These are phyloP conservation scores for Brachionus koreanus DNA, from an alignment of 1,140 invertebrate genomes.

Conservation along the genomic window DNA sequence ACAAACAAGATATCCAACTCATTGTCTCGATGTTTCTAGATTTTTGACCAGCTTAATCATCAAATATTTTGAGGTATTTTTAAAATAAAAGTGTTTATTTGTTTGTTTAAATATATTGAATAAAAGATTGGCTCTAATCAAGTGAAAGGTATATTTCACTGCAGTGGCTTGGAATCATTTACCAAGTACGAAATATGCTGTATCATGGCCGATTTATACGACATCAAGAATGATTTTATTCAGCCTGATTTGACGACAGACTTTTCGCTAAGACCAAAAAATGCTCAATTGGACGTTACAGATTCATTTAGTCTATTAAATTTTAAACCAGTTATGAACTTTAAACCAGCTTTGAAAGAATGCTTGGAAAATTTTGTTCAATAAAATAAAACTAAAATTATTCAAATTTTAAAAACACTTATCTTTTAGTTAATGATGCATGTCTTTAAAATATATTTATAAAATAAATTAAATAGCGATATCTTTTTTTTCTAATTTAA, in stretches of 20 bases:
- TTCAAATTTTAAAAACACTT: not conserved
- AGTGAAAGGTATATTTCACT: conserved; percentile 60
- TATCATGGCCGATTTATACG: conserved; percentile 60
- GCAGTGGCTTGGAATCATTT: conserved; percentile 61
- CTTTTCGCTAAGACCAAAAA: conserved; percentile 58
- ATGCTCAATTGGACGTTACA: conserved; percentile 56
- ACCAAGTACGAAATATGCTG: conserved; percentile 64
- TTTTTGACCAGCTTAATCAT: conserved; percentile 47
- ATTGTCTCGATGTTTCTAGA: conserved; percentile 59
- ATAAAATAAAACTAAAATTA: not conserved
- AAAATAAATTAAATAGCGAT: not conserved
- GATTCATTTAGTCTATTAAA: not conserved
- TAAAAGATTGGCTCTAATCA: not conserved
- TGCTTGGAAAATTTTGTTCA: conserved; percentile 27
- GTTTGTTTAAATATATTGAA: not conserved
- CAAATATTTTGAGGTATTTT: conserved; percentile 32
- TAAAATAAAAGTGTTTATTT: not conserved
- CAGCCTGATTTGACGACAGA: conserved; percentile 49
- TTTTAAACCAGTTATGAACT: conserved; percentile 21
- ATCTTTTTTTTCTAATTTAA: not conserved
- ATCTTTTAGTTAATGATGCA: not conserved
- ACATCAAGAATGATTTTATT: conserved; percentile 56
- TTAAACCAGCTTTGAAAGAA: conserved; percentile 34
- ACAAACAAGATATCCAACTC: conserved; percentile 60
- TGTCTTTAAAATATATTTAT: not conserved